Evolutionary conservation across 2,888 invertebrate species (phyloP), one percentile per base, ranked within the genome.

Genomic region (Hydriomena furcata): DNA sequence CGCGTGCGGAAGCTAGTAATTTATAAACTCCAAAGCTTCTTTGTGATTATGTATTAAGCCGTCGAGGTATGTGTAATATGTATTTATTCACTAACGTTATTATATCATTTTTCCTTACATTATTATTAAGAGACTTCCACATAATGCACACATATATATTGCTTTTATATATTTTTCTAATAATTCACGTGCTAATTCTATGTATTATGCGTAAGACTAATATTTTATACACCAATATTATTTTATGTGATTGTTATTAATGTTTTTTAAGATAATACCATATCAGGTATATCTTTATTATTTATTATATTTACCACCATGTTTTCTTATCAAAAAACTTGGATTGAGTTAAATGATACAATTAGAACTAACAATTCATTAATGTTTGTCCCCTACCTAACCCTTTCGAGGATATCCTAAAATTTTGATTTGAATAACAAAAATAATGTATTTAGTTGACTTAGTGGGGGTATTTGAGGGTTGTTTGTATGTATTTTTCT

Each of bases 351-450:
- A 25, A 30, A 43, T 38, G 7, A 4, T 35, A 25, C 23, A 40
- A 32, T 17, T 21, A 36, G 30, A 48, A 55, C 45, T 55, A 55
- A 55, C 48, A 41, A 38, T 38, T 36, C 13, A 43, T 45, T 38
- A 35, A 35, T 12, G 10, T 32, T 34, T 43, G 32, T 28, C 37
- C 51, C 32, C 28, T 41, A 34, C 12, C 44, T 36, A 11, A 44
- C 20, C 31, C 20, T 32, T 46, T 24, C 11, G 5, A 27, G 27
- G 20, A 13, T 31, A 38, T 40, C 21, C 47, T 34, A 52, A 52
- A 46, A 43, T 6, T 20, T 8, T 28, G 10, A 43, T 43, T 46
- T 35, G 36, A 49, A 40, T 56, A 52, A 52, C 49, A 37, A 43
- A 41, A 38, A 21, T 48, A 32, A 40, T 37, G 28, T 41, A 44